A percentile compares a stretch with the other conserved stretches of the same genome.
Conservation (phyloP, 2,113 vertebrate species). For the Phalacrocorax carbo region DNA sequence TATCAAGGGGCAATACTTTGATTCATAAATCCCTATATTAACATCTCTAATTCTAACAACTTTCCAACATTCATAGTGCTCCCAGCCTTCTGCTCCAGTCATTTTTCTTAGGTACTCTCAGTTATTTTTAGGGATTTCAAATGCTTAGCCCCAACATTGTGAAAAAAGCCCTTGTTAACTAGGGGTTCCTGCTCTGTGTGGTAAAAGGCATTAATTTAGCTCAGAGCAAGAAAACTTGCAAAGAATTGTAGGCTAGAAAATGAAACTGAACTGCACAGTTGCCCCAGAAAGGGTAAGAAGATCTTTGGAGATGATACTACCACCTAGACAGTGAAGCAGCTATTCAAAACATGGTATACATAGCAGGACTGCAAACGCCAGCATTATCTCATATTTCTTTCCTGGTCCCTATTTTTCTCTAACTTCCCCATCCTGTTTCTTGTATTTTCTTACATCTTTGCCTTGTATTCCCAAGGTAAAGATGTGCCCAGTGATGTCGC, state of each 20-base stretch:
- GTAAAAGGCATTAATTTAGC: background rate
- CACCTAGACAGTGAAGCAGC: background rate
- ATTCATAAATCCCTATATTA: background rate
- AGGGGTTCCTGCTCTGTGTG: background rate
- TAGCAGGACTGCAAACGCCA: background rate
- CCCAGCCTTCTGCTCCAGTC: background rate
- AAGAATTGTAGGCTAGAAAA: background rate
- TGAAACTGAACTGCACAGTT: background rate
- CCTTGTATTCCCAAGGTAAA: background rate
- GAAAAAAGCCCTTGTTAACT: background rate
- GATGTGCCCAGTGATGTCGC: background rate
- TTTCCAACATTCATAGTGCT: background rate
- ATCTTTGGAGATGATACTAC: background rate
- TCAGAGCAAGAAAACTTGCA: background rate
- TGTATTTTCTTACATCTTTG: background rate
- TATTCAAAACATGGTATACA: background rate
- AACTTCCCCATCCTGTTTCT: background rate
- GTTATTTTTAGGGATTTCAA: background rate
- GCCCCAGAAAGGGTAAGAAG: background rate
- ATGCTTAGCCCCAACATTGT: background rate
- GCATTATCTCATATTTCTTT: background rate
- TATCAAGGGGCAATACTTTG: background rate
- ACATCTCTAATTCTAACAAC: background rate
- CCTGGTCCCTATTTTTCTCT: background rate
- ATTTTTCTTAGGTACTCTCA: background rate